Percentiles rank a stretch among this genome's conserved stretches.
phyloP scores from a whole-genome alignment of 2,888 invertebrate species.

The Nomada flava region DNA sequence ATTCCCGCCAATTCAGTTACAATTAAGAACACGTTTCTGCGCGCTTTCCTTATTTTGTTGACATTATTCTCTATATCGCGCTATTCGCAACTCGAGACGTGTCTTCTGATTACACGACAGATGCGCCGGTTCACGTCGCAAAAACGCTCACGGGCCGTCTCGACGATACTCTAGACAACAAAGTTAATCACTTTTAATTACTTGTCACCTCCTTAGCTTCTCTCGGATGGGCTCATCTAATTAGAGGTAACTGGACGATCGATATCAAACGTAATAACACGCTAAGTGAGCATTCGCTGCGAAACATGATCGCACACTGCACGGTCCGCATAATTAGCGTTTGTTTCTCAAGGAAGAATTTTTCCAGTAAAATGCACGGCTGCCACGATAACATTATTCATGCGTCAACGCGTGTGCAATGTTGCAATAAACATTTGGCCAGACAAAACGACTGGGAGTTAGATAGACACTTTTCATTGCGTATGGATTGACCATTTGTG shows the following conservation, averaged over 20 bases:
- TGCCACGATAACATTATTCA: neutral
- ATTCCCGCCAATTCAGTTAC: neutral
- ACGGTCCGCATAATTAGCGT: constrained; percentile 25
- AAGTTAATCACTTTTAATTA: constrained; percentile 45
- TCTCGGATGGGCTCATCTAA: constrained; percentile 36
- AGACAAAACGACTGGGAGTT: neutral
- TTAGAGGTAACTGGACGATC: constrained; percentile 38
- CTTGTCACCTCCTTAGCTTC: constrained; percentile 47
- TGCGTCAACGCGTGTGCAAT: neutral
- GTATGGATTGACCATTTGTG: neutral
- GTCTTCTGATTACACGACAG: neutral
- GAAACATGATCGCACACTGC: constrained; percentile 17
- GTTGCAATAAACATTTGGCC: neutral
- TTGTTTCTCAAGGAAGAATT: neutral
- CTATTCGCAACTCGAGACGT: neutral
- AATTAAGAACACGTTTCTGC: neutral
- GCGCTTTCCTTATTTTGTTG: neutral
- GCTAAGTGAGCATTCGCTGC: constrained; percentile 25
- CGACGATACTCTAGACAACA: constrained; percentile 37
- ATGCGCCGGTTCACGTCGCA: neutral
- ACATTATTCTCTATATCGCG: neutral
- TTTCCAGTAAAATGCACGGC: neutral
- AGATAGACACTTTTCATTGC: neutral
- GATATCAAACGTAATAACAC: constrained; percentile 52
- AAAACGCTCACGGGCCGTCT: neutral